Evolutionary conservation across 2,797 vertebrate species (phyloP).

Genomic region (Gymnothorax javanicus): DNA sequence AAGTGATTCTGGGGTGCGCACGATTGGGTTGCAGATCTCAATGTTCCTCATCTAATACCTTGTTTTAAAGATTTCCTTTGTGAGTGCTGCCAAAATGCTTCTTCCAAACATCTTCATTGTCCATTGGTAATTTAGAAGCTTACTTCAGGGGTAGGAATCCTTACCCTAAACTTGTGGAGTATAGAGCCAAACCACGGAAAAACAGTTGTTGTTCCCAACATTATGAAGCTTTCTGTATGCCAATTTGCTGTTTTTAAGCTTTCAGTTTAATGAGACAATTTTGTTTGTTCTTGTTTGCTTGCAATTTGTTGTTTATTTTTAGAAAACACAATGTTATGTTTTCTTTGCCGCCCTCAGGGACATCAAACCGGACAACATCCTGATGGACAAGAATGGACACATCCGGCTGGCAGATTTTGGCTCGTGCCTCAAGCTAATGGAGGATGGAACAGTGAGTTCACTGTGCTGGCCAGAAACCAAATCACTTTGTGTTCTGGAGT

Average conservation of each 20-base stretch:
- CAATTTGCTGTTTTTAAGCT: neutral
- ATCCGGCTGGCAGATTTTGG: conserved; percentile 98
- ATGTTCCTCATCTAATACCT: too few relatives aligned
- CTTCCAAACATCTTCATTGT: too few relatives aligned
- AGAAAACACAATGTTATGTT: conserved; percentile 68
- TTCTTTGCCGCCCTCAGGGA: conserved; percentile 73
- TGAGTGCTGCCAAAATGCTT: too few relatives aligned
- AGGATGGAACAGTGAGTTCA: conserved; percentile 91
- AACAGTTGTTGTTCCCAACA: too few relatives aligned
- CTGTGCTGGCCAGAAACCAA: neutral
- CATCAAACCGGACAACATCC: conserved; percentile 97
- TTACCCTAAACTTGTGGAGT: too few relatives aligned
- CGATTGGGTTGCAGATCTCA: too few relatives aligned
- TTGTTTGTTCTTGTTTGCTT: neutral
- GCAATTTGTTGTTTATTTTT: neutral
- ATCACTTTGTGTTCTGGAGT: neutral
- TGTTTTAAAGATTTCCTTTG: too few relatives aligned
- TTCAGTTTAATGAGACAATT: neutral
- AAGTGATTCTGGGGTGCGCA: too few relatives aligned
- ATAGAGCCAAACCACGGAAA: too few relatives aligned
- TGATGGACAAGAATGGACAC: conserved; percentile 98
- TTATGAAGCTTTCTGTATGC: neutral
- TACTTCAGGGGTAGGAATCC: too few relatives aligned
- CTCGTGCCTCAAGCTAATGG: conserved; percentile 96
- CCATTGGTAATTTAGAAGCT: too few relatives aligned